These are phyloP conservation scores for Pammene fasciana DNA, from an alignment of 2,888 invertebrate species.

Conservation along the genomic window DNA sequence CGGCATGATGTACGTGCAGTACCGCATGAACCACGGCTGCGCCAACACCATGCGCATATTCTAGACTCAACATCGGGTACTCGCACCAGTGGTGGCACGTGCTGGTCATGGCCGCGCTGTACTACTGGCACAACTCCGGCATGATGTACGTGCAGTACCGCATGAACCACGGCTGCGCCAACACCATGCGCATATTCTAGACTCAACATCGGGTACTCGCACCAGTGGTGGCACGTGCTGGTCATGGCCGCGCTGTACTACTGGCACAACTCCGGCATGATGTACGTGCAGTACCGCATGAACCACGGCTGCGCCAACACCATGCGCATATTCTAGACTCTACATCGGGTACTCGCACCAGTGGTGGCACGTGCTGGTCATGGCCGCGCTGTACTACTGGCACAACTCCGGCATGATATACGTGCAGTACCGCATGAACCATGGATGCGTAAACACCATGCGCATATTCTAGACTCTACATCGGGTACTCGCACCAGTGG, in stretches of 20 bases:
- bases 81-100: slow-evolving; percentile 99
- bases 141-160: slow-evolving; percentile 91
- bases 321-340: slow-evolving; percentile 83
- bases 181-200: slow-evolving; percentile 85
- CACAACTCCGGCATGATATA: slow-evolving; percentile 93
- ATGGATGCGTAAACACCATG: slow-evolving; percentile 88
- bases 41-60: slow-evolving; percentile 86
- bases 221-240: slow-evolving; percentile 98
- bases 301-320: slow-evolving; percentile 89
- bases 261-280: slow-evolving; percentile 95
- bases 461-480: slow-evolving; percentile 76
- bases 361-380: slow-evolving; percentile 97
- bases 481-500: too few relatives aligned
- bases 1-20: slow-evolving; percentile 91
- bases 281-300: slow-evolving; percentile 91
- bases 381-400: slow-evolving; percentile 96
- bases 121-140: slow-evolving; percentile 97
- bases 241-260: slow-evolving; percentile 95
- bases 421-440: slow-evolving; percentile 90
- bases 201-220: slow-evolving; percentile 85
- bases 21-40: slow-evolving; percentile 91
- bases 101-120: slow-evolving; percentile 93
- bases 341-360: slow-evolving; percentile 91
- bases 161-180: slow-evolving; percentile 90
- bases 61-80: slow-evolving; percentile 74